These are phyloP conservation scores for Nudaria mundana DNA, from an alignment of 2,888 invertebrate genomes.

Conservation along the genomic window DNA sequence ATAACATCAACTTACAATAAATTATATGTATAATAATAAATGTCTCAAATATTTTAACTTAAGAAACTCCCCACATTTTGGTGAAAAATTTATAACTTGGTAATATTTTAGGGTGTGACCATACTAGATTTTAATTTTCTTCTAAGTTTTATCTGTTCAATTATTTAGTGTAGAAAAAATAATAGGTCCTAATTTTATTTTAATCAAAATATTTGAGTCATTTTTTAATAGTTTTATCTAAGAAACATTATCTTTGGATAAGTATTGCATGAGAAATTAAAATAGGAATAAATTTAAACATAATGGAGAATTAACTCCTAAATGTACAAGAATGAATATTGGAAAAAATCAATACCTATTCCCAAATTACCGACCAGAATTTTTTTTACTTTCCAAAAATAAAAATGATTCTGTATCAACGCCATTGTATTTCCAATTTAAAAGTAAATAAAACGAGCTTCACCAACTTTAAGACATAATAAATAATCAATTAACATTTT, in stretches of 20 bases:
- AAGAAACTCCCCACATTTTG: conserved; percentile 9
- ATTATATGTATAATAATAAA: conserved; percentile 27
- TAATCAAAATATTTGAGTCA: conserved; percentile 15
- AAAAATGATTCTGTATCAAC: too few species aligned
- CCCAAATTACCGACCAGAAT: too few species aligned
- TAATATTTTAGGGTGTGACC: neutral
- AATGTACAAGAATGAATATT: neutral
- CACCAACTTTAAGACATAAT: conserved; percentile 25
- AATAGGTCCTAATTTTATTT: neutral
- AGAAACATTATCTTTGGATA: conserved; percentile 49
- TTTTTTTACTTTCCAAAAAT: too few species aligned
- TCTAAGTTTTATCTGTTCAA: too few species aligned
- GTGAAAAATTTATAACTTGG: conserved; percentile 11
- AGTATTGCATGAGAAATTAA: conserved; percentile 40
- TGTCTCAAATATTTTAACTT: conserved; percentile 31
- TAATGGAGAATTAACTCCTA: conserved; percentile 1
- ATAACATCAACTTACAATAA: conserved; percentile 40
- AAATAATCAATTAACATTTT: conserved; percentile 17
- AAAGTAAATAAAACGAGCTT: conserved; percentile 11
- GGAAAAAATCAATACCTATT: too few species aligned
- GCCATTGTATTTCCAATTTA: too few species aligned
- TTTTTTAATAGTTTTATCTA: conserved; percentile 16
- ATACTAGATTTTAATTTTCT: too few species aligned
- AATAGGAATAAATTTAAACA: conserved; percentile 31
- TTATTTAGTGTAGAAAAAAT: neutral